A percentile compares a stretch with the other conserved stretches of the same genome.
Conservation (phyloP, 1,140 invertebrate genomes). For the Cydia pomonella region DNA sequence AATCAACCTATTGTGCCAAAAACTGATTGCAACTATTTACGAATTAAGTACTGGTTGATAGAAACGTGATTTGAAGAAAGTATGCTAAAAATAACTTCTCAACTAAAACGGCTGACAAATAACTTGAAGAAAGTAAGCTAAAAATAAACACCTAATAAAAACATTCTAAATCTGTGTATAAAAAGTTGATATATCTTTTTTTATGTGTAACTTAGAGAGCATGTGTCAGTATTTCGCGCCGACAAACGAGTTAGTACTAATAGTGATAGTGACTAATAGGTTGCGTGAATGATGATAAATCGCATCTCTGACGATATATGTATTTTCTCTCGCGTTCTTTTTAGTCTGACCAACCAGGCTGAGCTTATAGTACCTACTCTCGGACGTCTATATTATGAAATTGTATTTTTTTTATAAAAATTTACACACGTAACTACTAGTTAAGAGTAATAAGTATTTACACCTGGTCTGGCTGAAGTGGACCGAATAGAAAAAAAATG, state of each 20-base stretch:
- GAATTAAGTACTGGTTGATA: background rate
- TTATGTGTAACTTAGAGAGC: background rate
- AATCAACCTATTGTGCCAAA: background rate
- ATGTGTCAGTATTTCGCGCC: background rate
- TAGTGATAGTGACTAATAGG: constrained; percentile 21
- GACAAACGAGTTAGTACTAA: constrained; percentile 22
- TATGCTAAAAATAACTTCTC: no score
- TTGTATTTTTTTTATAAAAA: no score
- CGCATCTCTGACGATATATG: background rate
- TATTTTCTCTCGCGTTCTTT: constrained; percentile 9
- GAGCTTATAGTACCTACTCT: no score
- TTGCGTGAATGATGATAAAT: constrained; percentile 28
- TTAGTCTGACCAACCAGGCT: background rate
- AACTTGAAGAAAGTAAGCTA: constrained; percentile 15
- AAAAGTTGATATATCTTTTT: background rate
- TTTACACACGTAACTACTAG: no score
- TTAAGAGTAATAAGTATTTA: no score
- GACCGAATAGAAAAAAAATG: no score
- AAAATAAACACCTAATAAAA: background rate
- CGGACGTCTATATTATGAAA: no score
- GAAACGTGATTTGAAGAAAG: background rate
- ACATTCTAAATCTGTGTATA: background rate
- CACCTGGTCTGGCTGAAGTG: no score
- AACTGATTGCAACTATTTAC: constrained; percentile 25
- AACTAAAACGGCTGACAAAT: background rate